Evolutionary conservation across 2,888 invertebrate species (phyloP).

Genomic region (Dysmachus trigonus): DNA sequence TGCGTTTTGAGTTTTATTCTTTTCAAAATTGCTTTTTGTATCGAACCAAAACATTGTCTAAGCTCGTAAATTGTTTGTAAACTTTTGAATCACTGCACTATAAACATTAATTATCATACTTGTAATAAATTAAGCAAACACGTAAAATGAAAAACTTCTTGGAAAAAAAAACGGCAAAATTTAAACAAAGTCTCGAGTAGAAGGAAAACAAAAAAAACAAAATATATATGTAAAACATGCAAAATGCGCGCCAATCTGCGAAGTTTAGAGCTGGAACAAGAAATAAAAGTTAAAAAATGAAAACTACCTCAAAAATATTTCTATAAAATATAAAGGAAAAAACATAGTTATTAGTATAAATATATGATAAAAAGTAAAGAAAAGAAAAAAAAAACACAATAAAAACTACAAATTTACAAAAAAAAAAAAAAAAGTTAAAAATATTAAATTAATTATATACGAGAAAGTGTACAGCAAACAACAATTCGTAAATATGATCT

Average conservation of each 20-base stretch:
- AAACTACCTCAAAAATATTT: slow-evolving; percentile 49
- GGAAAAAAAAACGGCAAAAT: background rate
- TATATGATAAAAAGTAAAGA: slow-evolving; percentile 29
- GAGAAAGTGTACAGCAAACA: slow-evolving; percentile 31
- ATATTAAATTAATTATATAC: slow-evolving; percentile 27
- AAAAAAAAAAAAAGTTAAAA: slow-evolving; percentile 41
- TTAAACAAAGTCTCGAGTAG: background rate
- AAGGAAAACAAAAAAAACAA: background rate
- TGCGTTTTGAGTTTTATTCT: background rate
- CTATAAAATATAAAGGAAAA: slow-evolving; percentile 46
- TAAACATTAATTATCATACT: slow-evolving; percentile 30
- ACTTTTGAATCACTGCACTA: slow-evolving; percentile 38
- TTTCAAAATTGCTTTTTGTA: slow-evolving; percentile 9
- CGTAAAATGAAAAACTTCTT: slow-evolving; percentile 10
- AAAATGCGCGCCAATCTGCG: slow-evolving; percentile 8
- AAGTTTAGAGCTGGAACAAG: slow-evolving; percentile 29
- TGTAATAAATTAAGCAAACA: slow-evolving; percentile 24
- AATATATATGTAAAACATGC: background rate
- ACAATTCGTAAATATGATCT: slow-evolving; percentile 24
- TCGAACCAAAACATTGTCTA: background rate
- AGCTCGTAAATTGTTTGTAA: slow-evolving; percentile 18
- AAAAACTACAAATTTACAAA: slow-evolving; percentile 42
- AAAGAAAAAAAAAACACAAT: slow-evolving; percentile 21
- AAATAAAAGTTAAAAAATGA: slow-evolving; percentile 45
- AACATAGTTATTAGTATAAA: slow-evolving; percentile 42